Evolutionary conservation across 53 echinoderm and acorn worm genomes (phyloP).

Genomic region (Holothuria leucospilota): DNA sequence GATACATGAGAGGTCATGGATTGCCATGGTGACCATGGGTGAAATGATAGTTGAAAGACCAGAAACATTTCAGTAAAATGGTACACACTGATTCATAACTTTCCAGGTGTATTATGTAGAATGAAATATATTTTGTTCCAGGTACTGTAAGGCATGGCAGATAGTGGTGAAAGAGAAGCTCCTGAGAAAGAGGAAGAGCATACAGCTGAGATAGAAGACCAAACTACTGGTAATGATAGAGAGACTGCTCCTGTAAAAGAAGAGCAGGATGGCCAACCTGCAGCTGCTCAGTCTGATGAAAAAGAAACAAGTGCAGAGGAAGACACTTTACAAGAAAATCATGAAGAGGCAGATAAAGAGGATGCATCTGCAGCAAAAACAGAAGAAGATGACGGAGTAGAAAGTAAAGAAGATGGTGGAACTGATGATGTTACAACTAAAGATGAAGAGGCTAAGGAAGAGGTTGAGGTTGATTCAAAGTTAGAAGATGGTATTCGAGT

Average conservation of each 20-base stretch:
- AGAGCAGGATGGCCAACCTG: constrained; percentile 41
- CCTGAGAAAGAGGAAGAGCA: not conserved
- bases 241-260: constrained; percentile 27
- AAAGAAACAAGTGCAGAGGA: constrained; percentile 34
- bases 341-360: constrained; percentile 6
- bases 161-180: not conserved
- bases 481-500: constrained; percentile 9
- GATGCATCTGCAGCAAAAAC: not conserved
- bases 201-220: not conserved
- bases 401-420: not conserved
- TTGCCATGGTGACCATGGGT: too few relatives aligned
- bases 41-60: too few relatives aligned
- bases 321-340: not conserved
- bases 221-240: not conserved
- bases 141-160: constrained; percentile 16
- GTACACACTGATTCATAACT: too few relatives aligned
- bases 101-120: too few relatives aligned
- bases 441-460: constrained; percentile 16
- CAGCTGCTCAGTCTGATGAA: constrained; percentile 2
- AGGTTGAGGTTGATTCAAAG: not conserved
- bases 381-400: not conserved
- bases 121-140: not conserved
- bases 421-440: not conserved
- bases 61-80: too few relatives aligned
- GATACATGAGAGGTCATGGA: too few relatives aligned